Conservation (phyloP, 2,113 vertebrate genomes). For the Opisthocomus hoazin region DNA sequence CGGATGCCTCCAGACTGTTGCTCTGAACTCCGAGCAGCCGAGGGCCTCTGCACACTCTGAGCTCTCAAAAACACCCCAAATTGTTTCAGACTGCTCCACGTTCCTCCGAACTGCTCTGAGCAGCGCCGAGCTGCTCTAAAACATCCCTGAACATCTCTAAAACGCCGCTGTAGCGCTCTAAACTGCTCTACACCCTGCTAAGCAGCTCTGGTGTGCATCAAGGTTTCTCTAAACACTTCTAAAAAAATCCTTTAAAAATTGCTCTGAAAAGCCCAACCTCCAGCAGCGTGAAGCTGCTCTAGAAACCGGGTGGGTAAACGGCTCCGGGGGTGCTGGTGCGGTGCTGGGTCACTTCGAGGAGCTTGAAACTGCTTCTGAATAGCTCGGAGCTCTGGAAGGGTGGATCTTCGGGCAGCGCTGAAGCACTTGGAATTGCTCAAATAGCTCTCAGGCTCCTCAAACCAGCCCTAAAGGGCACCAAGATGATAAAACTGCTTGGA, state of each 20-base stretch:
- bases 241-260: background rate
- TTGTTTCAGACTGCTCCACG: background rate
- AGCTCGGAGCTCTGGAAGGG: background rate
- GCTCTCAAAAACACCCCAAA: background rate
- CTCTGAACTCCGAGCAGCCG: background rate
- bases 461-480: background rate
- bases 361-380: background rate
- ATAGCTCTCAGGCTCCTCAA: background rate
- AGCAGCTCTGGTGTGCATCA: background rate
- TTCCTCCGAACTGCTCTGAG: background rate
- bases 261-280: background rate
- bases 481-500: background rate
- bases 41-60: background rate
- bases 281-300: background rate
- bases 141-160: background rate
- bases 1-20: background rate
- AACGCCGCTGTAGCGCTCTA: background rate
- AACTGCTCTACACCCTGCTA: background rate
- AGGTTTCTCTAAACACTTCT: background rate
- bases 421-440: background rate
- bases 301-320: background rate
- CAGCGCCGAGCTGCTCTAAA: background rate
- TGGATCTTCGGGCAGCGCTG: accelerated
- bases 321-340: background rate
- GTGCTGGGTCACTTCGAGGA: background rate